phyloP scores from a whole-genome alignment of 1,140 invertebrate species.

The Orchesella cincta region DNA sequence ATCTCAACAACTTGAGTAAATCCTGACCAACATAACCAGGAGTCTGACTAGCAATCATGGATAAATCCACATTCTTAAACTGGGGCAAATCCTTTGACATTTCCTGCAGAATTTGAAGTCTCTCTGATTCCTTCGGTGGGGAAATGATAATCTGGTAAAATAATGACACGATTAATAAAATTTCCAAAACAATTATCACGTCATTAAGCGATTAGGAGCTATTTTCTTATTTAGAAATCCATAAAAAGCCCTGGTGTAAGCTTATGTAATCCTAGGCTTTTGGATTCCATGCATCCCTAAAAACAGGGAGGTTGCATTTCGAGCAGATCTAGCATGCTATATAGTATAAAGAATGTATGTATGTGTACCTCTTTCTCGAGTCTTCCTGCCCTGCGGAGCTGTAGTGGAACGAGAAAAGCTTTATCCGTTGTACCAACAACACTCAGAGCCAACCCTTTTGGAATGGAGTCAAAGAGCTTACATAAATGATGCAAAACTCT shows the following conservation, averaged over 20 bases:
- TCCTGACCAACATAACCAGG: conserved; percentile 62
- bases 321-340: too few species aligned
- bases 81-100: conserved; percentile 37
- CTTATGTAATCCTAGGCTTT: too few species aligned
- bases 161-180: too few species aligned
- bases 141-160: conserved; percentile 53
- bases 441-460: not conserved
- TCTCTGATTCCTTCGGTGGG: conserved; percentile 46
- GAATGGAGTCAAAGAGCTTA: conserved; percentile 22
- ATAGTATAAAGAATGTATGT: too few species aligned
- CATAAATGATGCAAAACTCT: conserved; percentile 24
- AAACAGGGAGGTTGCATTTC: too few species aligned
- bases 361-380: conserved; percentile 53
- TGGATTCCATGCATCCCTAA: too few species aligned
- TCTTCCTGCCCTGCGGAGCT: conserved; percentile 54
- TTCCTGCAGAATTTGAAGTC: conserved; percentile 47
- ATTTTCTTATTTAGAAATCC: too few species aligned
- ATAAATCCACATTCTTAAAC: conserved; percentile 34
- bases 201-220: too few species aligned
- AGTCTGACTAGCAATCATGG: conserved; percentile 56
- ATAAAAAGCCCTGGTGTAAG: too few species aligned
- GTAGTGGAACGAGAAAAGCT: conserved; percentile 6
- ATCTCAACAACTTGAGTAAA: conserved; percentile 56
- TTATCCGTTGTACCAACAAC: conserved; percentile 24
- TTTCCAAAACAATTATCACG: too few species aligned